Evolutionary conservation across 2,888 invertebrate genomes (phyloP).

Genomic region (Eilema depressum): DNA sequence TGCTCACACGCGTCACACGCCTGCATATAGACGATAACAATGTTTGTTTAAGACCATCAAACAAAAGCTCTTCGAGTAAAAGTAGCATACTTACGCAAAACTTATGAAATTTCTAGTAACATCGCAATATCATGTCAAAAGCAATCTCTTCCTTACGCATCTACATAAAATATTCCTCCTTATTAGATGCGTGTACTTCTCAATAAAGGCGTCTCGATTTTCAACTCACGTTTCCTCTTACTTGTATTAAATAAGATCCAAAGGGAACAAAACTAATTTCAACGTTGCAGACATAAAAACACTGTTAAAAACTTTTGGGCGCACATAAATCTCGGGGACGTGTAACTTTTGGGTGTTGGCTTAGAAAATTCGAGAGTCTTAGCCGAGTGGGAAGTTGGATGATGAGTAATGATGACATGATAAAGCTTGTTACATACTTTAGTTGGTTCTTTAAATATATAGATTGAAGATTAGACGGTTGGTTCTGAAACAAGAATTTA

Average conservation of each 20-base stretch:
- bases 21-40: slow-evolving; percentile 5
- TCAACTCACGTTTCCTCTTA: slow-evolving; percentile 39
- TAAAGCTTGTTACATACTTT: background rate
- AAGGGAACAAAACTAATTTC: slow-evolving; percentile 53
- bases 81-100: slow-evolving; percentile 33
- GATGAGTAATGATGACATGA: slow-evolving; percentile 12
- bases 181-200: slow-evolving; percentile 31
- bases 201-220: slow-evolving; percentile 36
- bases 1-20: background rate
- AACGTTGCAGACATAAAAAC: slow-evolving; percentile 56
- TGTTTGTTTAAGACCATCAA: slow-evolving; percentile 29
- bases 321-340: slow-evolving; percentile 50
- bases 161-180: slow-evolving; percentile 35
- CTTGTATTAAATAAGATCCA: slow-evolving; percentile 41
- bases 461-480: background rate
- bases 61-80: slow-evolving; percentile 34
- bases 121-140: slow-evolving; percentile 23
- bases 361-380: slow-evolving; percentile 34
- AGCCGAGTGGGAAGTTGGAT: slow-evolving; percentile 28
- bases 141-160: slow-evolving; percentile 25
- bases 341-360: slow-evolving; percentile 43
- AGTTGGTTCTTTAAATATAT: background rate
- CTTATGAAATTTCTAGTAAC: slow-evolving; percentile 35
- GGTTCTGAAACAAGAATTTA: background rate
- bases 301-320: slow-evolving; percentile 58